phyloP scores from a whole-genome alignment of 2,113 vertebrate genomes.

The Brachypodius melanocephalos region DNA sequence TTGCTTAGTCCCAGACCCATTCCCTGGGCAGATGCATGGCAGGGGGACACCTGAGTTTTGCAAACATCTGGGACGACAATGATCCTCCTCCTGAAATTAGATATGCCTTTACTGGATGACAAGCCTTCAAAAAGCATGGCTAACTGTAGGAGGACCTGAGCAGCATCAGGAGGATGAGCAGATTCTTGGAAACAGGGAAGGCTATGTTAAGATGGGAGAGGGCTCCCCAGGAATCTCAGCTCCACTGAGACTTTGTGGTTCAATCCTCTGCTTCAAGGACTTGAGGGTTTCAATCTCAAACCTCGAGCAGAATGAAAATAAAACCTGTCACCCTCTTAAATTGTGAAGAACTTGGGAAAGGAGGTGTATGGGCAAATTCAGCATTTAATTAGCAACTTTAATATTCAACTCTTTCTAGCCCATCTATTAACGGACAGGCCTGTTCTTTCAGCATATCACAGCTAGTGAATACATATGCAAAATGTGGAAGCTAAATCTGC shows the following conservation, averaged over 20 bases:
- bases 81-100: background rate
- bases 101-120: background rate
- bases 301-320: background rate
- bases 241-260: fast-evolving
- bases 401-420: background rate
- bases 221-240: fast-evolving
- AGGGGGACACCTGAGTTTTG: fast-evolving
- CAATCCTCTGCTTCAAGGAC: background rate
- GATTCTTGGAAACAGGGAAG: background rate
- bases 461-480: background rate
- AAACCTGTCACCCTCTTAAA: background rate
- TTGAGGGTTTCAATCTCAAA: background rate
- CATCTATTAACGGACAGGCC: background rate
- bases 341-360: background rate
- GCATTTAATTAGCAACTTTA: slow-evolving; percentile 10
- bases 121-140: background rate
- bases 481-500: background rate
- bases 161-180: background rate
- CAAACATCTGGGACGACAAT: background rate
- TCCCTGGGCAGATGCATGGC: fast-evolving
- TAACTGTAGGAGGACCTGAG: background rate
- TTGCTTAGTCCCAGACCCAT: fast-evolving
- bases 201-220: background rate
- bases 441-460: background rate
- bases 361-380: background rate